A percentile compares a stretch with the other conserved stretches of the same genome.
Evolutionary conservation across 2,888 invertebrate species (phyloP).

Genomic region (Hirtodrosophila trivittata): DNA sequence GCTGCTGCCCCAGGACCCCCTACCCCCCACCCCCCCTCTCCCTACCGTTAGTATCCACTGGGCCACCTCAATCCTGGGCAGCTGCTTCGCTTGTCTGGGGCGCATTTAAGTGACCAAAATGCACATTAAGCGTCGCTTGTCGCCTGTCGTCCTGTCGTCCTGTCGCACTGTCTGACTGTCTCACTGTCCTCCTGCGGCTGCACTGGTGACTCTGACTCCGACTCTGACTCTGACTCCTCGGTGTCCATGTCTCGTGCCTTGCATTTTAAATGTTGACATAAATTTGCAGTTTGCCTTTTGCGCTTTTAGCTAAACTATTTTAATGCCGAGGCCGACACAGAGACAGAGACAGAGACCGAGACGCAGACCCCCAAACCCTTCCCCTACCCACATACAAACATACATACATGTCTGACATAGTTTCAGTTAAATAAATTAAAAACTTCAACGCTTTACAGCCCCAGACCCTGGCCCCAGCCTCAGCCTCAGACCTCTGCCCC

Average conservation of each 20-base stretch:
- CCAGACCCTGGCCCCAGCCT: background rate
- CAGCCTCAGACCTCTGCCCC: conserved; percentile 12
- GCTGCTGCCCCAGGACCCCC: conserved; percentile 14
- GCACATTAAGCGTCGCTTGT: conserved; percentile 66
- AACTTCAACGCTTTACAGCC: conserved; percentile 58
- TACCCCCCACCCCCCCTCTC: background rate
- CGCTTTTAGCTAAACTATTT: conserved; percentile 66
- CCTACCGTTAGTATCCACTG: background rate
- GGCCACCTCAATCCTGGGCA: conserved; percentile 18
- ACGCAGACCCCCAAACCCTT: background rate
- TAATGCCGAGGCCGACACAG: conserved; percentile 39
- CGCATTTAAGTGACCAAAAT: conserved; percentile 72
- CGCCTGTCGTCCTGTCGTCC: conserved; percentile 14
- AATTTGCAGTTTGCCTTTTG: conserved; percentile 63
- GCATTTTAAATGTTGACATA: conserved; percentile 70
- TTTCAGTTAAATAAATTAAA: conserved; percentile 64
- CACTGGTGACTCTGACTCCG: conserved; percentile 20
- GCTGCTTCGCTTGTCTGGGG: conserved; percentile 42
- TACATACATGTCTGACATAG: conserved; percentile 41
- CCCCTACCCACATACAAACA: background rate
- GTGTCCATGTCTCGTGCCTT: conserved; percentile 49
- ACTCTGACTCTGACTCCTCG: background rate
- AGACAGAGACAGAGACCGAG: background rate
- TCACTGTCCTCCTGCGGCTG: conserved; percentile 28
- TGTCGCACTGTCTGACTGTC: background rate